Base-by-base conservation (phyloP, 2,113 vertebrate genomes). In the Sterna hirundo region DNA sequence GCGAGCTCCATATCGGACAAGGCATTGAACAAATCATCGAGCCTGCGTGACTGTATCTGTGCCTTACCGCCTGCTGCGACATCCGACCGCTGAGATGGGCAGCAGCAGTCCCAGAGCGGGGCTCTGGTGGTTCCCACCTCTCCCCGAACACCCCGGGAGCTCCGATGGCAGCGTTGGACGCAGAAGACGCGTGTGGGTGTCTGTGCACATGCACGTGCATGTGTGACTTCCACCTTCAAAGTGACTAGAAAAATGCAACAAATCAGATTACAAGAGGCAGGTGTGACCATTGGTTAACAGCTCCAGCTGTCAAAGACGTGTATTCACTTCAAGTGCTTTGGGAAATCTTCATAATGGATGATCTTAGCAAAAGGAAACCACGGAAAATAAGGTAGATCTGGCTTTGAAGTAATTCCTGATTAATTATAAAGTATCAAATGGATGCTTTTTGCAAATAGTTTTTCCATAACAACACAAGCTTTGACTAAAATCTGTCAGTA, bases 141-240 rank as follows among this genome's bases (percentile, higher is more conserved):
- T 38, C 61, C 19, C 54, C 6, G 19, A 34, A 6, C 27, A 8
- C 23, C n/a, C 68, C 2, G 12, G 11, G 21, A 70, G 49, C 46
- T 29, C 68, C 5, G 15, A 4, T 0, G 2, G 27, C 26, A 1
- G 11, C 3, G 22, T 7, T 15, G 3, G 1, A 19, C 0, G 4
- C 11, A 5, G 46, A 38, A 42, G 60, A 20, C 0, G 9, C 5
- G 10, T 13, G 74, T 14, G 74, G 66, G 71, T 44, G 54, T 36
- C 32, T 13, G 51, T 18, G 46, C 51, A 52, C 34, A 16, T n/a
- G 34, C 38, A 11, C 9, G 13, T 54, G 76, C 38, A 5, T 32
- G 76, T 26, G 72, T 32, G 80, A 58, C 61, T 64, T 38, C 62
- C 69, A 55, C 77, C 58, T 65, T 68, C 86, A 42, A 42, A 82